These are phyloP conservation scores for Plebejus argus DNA, from an alignment of 2,888 invertebrate species.

Conservation along the genomic window DNA sequence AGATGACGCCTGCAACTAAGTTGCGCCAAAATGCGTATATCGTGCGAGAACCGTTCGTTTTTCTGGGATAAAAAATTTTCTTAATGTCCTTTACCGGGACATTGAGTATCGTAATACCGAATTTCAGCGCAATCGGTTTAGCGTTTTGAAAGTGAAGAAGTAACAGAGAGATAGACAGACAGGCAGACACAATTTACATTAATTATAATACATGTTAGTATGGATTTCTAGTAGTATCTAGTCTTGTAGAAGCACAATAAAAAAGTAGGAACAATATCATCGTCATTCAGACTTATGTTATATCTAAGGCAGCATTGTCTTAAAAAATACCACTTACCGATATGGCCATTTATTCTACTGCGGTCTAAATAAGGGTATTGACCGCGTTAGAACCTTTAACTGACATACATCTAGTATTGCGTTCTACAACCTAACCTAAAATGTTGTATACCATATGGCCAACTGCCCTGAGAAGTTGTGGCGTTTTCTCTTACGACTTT, in stretches of 20 bases:
- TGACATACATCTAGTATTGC: slow-evolving; percentile 24
- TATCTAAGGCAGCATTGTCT: slow-evolving; percentile 37
- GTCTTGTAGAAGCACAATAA: neutral
- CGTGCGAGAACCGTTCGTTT: too few relatives aligned
- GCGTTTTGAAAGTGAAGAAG: too few relatives aligned
- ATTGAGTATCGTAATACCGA: too few relatives aligned
- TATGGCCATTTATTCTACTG: neutral
- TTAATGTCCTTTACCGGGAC: too few relatives aligned
- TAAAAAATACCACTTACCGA: neutral
- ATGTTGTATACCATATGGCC: neutral
- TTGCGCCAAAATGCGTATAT: too few relatives aligned
- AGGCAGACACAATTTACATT: too few relatives aligned
- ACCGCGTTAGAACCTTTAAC: slow-evolving; percentile 28
- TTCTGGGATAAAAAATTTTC: too few relatives aligned
- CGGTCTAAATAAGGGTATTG: slow-evolving; percentile 25
- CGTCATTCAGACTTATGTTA: neutral
- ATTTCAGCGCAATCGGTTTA: too few relatives aligned
- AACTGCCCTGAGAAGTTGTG: neutral
- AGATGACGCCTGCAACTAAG: too few relatives aligned
- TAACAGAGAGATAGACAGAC: too few relatives aligned
- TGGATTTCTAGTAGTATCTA: too few relatives aligned
- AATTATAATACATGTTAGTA: too few relatives aligned
- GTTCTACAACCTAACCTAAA: slow-evolving; percentile 1
- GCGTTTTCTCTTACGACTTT: neutral
- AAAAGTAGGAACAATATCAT: neutral